phyloP scores from a whole-genome alignment of 2,888 invertebrate species.

The Oithona nana region DNA sequence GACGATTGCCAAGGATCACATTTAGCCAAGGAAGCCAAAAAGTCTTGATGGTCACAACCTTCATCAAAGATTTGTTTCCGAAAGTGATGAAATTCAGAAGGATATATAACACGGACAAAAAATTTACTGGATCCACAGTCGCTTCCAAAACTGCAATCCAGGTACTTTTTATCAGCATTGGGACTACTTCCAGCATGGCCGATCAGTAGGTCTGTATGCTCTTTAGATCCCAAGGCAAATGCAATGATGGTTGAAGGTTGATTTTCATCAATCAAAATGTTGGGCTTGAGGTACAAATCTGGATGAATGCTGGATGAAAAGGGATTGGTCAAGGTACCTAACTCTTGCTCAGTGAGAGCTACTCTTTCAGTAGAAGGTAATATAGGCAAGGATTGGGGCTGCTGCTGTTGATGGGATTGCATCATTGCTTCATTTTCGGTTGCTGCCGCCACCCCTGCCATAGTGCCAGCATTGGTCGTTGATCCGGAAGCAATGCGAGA shows the following conservation, averaged over 20 bases:
- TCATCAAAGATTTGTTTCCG: conserved; percentile 28
- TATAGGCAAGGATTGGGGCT: background rate
- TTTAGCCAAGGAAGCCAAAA: conserved; percentile 62
- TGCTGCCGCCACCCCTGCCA: background rate
- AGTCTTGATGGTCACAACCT: conserved; percentile 42
- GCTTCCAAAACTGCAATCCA: background rate
- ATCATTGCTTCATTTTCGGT: background rate
- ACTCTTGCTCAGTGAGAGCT: background rate
- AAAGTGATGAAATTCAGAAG: conserved; percentile 34
- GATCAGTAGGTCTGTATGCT: background rate
- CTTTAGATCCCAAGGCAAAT: background rate
- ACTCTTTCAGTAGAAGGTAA: no score
- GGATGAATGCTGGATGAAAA: background rate
- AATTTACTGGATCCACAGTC: background rate
- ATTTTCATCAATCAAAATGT: conserved; percentile 8
- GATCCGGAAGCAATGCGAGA: background rate
- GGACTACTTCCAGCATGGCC: no score
- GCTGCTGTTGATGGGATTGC: background rate
- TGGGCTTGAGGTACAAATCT: background rate
- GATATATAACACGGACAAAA: conserved; percentile 30
- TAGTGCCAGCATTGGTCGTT: background rate
- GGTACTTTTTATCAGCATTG: background rate
- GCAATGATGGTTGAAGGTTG: conserved; percentile 13
- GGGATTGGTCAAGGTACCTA: background rate
- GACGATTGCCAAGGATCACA: conserved; percentile 79